Evolutionary conservation across 2,113 vertebrate genomes (phyloP).

Genomic region (Thamnaconus septentrionalis): DNA sequence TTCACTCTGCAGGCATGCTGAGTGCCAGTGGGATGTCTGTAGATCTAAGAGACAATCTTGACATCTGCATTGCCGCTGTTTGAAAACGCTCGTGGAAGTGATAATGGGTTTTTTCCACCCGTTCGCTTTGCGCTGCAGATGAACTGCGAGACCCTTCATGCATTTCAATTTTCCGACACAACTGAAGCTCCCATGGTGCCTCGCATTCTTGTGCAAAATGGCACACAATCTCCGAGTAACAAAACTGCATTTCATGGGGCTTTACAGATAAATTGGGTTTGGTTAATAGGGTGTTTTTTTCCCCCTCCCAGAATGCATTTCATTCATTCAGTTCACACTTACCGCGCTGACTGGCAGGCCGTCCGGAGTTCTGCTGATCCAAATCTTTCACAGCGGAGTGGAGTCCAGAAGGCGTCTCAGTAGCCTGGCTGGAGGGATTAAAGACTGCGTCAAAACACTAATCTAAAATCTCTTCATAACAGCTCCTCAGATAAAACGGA

Average conservation of each 20-base stretch:
- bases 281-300: slow-evolving; percentile 23
- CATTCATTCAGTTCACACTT: slow-evolving; percentile 26
- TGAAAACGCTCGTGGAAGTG: slow-evolving; percentile 12
- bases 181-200: slow-evolving; percentile 2
- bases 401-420: slow-evolving; percentile 50
- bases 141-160: slow-evolving; percentile 21
- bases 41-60: slow-evolving; percentile 10
- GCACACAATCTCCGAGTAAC: neutral
- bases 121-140: slow-evolving; percentile 1
- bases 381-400: slow-evolving; percentile 48
- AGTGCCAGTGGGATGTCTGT: slow-evolving; percentile 13
- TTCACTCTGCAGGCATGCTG: slow-evolving; percentile 3
- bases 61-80: slow-evolving; percentile 4
- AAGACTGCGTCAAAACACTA: slow-evolving; percentile 42
- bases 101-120: slow-evolving; percentile 21
- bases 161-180: slow-evolving; percentile 24
- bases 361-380: slow-evolving; percentile 42
- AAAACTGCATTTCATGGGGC: slow-evolving; percentile 10
- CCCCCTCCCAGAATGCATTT: slow-evolving; percentile 12
- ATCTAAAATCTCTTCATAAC: slow-evolving; percentile 58
- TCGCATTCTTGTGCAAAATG: slow-evolving; percentile 9
- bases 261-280: slow-evolving; percentile 27
- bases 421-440: slow-evolving; percentile 53
- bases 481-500: slow-evolving; percentile 52
- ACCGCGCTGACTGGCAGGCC: slow-evolving; percentile 38